Evolutionary conservation across 2,888 invertebrate species (phyloP).

Genomic region (Seira musarum): DNA sequence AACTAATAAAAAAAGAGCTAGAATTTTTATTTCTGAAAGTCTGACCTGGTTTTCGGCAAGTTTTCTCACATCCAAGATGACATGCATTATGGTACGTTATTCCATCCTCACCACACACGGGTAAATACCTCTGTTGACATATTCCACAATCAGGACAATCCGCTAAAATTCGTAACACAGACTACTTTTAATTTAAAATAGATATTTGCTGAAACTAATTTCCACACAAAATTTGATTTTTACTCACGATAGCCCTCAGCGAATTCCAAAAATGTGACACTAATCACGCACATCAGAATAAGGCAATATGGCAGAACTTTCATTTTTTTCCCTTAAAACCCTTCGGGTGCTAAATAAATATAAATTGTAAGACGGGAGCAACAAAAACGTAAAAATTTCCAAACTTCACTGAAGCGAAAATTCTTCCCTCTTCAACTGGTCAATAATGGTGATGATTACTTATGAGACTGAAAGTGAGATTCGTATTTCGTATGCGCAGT

Average conservation of each 20-base stretch:
- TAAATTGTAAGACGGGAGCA: background rate
- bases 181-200: conserved; percentile 20
- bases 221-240: background rate
- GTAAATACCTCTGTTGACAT: conserved; percentile 59
- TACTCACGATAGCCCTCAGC: conserved; percentile 46
- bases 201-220: background rate
- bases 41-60: conserved; percentile 59
- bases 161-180: conserved; percentile 36
- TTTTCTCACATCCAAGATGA: conserved; percentile 61
- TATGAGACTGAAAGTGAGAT: background rate
- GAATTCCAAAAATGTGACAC: conserved; percentile 10
- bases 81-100: conserved; percentile 56
- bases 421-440: background rate
- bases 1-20: background rate
- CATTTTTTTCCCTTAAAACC: background rate
- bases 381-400: background rate
- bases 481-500: conserved; percentile 13
- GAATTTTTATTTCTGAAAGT: background rate
- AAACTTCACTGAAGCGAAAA: conserved; percentile 27
- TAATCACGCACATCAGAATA: background rate
- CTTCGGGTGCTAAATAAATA: background rate
- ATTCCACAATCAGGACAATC: conserved; percentile 63
- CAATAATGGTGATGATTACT: background rate
- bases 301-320: background rate
- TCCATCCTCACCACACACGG: conserved; percentile 61